These are phyloP conservation scores for Bufotes viridis DNA, from an alignment of 2,797 vertebrate genomes.

Conservation along the genomic window DNA sequence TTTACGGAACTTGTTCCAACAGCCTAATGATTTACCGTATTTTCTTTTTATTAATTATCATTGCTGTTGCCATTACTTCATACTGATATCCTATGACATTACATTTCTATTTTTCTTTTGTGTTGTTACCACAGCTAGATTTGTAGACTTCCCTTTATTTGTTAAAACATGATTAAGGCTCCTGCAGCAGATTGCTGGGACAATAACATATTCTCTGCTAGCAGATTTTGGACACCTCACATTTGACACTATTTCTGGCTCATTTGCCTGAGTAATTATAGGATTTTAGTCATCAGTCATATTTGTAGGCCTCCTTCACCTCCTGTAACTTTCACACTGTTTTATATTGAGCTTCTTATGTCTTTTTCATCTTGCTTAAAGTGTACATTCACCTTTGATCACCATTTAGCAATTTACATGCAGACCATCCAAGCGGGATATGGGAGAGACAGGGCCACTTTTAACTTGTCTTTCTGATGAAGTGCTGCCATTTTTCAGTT, in stretches of 20 bases:
- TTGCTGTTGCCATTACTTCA: not conserved
- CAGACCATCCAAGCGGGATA: not conserved
- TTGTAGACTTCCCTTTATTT: conserved; percentile 35
- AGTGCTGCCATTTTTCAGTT: not conserved
- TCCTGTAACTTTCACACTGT: conserved; percentile 25
- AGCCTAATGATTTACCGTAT: not conserved
- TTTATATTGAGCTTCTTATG: not conserved
- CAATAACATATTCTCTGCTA: conserved; percentile 64
- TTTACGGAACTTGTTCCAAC: not conserved
- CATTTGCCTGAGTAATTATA: conserved; percentile 68
- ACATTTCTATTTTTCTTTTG: conserved; percentile 1
- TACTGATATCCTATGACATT: not conserved
- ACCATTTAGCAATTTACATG: not conserved
- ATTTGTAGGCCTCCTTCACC: conserved; percentile 53
- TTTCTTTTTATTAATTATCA: not conserved
- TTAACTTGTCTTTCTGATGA: not conserved
- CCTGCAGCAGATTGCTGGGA: conserved; percentile 49
- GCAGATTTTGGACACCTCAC: conserved; percentile 56
- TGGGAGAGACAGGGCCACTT: not conserved
- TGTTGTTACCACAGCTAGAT: conserved; percentile 3
- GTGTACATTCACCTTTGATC: not conserved
- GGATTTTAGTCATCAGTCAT: conserved; percentile 64
- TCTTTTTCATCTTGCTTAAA: not conserved
- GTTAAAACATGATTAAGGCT: conserved; percentile 62
- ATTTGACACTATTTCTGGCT: conserved; percentile 65